Conservation (phyloP, 2,113 vertebrate species). For the Catharus bicknelli region DNA sequence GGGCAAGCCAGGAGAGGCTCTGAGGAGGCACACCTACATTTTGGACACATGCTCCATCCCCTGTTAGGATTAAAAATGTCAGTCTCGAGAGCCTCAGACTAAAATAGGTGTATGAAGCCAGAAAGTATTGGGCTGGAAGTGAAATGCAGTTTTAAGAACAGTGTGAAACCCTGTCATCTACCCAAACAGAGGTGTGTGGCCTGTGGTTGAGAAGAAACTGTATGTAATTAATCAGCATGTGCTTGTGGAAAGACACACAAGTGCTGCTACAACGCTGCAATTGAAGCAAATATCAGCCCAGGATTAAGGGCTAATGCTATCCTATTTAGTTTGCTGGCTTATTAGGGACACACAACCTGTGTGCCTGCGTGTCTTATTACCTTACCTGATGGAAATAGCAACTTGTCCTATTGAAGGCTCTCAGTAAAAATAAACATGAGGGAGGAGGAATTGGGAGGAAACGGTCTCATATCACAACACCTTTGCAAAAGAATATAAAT, state of each 20-base stretch:
- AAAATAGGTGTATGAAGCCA: neutral
- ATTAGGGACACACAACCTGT: neutral
- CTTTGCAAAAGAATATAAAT: neutral
- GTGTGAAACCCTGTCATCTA: neutral
- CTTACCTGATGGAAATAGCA: slow-evolving; percentile 15
- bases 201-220: neutral
- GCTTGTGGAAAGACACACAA: neutral
- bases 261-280: neutral
- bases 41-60: accelerated
- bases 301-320: slow-evolving; percentile 8
- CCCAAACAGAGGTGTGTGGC: accelerated
- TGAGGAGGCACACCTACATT: neutral
- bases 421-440: neutral
- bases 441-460: neutral
- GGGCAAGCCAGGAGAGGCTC: no score
- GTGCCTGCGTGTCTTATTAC: neutral
- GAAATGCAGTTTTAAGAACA: neutral
- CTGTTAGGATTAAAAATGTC: neutral
- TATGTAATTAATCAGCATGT: neutral
- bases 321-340: neutral
- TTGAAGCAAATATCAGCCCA: neutral
- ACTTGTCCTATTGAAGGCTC: neutral
- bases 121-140: neutral
- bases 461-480: neutral
- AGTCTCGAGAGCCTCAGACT: neutral